phyloP scores from a whole-genome alignment of 2,888 invertebrate species.

The Smittia sp. region DNA sequence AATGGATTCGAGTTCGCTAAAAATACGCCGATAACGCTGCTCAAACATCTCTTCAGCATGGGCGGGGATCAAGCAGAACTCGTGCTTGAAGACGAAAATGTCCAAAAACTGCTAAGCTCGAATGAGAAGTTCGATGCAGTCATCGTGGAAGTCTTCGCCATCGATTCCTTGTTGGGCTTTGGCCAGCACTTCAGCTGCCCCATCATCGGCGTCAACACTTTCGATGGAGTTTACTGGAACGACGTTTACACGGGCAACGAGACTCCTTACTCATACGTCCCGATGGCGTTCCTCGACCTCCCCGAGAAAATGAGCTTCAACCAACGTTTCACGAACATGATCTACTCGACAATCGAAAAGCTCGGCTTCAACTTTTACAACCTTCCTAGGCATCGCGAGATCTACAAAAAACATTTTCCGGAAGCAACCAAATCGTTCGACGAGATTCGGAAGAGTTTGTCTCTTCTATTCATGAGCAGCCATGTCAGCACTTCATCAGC shows the following conservation, averaged over 20 bases:
- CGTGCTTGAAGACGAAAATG: not conserved
- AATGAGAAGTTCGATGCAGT: conserved; percentile 14
- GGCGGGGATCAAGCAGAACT: not conserved
- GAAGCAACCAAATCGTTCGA: conserved; percentile 5
- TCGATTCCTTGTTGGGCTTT: conserved; percentile 42
- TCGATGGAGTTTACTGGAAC: conserved; percentile 41
- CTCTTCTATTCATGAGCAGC: conserved; percentile 41
- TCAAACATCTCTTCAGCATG: not conserved
- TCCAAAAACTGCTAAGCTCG: not conserved
- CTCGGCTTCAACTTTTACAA: conserved; percentile 46
- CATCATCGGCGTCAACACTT: conserved; percentile 42
- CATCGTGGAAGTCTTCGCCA: conserved; percentile 3
- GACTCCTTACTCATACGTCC: conserved; percentile 34
- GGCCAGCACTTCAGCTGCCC: conserved; percentile 45
- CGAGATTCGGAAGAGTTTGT: conserved; percentile 36
- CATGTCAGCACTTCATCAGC: conserved; percentile 40
- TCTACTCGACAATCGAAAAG: conserved; percentile 42
- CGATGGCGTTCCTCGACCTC: not conserved
- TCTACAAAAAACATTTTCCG: conserved; percentile 40
- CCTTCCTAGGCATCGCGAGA: conserved; percentile 45
- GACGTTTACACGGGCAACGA: conserved; percentile 45
- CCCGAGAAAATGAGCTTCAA: conserved; percentile 45
- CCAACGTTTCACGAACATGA: conserved; percentile 45
- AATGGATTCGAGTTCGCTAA: not conserved
- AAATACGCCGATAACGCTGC: not conserved